A percentile compares a stretch with the other conserved stretches of the same genome.
phyloP scores from a whole-genome alignment of 2,888 invertebrate species.

The Noctuana brunneofusca region DNA sequence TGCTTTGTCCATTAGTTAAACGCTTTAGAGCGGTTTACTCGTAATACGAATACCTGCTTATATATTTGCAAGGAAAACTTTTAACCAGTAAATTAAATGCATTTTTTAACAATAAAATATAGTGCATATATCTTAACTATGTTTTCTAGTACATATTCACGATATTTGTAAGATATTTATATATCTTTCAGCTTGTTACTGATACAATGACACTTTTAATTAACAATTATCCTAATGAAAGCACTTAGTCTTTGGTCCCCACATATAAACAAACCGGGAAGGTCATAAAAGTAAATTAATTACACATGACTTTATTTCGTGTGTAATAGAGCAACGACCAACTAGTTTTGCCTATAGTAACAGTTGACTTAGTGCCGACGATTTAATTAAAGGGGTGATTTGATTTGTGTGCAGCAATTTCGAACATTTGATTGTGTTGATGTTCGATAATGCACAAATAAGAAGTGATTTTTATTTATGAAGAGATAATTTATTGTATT shows the following conservation, averaged over 20 bases:
- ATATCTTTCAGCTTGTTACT: no score
- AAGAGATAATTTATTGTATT: no score
- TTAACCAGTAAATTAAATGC: no score
- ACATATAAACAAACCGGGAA: conserved; percentile 52
- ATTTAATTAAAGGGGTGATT: conserved; percentile 78
- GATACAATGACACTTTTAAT: not conserved
- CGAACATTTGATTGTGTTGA: conserved; percentile 45
- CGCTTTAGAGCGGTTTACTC: conserved; percentile 25
- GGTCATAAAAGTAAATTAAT: conserved; percentile 59
- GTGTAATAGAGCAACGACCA: conserved; percentile 46
- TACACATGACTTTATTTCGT: conserved; percentile 62
- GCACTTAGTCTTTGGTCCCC: conserved; percentile 40
- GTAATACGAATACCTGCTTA: conserved; percentile 22
- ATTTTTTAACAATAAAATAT: no score
- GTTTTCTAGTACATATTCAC: no score
- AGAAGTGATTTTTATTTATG: not conserved
- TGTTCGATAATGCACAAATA: conserved; percentile 46
- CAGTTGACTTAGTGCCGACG: conserved; percentile 72
- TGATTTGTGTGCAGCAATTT: conserved; percentile 70
- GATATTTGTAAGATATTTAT: no score
- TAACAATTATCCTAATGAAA: conserved; percentile 1
- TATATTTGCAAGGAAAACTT: not conserved
- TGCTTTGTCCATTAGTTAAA: conserved; percentile 36
- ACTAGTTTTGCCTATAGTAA: conserved; percentile 61
- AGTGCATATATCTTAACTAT: no score